Percentiles rank a stretch among this genome's conserved stretches.
phyloP scores from a whole-genome alignment of 2,113 vertebrate species.

The Macrotis lagotis region DNA sequence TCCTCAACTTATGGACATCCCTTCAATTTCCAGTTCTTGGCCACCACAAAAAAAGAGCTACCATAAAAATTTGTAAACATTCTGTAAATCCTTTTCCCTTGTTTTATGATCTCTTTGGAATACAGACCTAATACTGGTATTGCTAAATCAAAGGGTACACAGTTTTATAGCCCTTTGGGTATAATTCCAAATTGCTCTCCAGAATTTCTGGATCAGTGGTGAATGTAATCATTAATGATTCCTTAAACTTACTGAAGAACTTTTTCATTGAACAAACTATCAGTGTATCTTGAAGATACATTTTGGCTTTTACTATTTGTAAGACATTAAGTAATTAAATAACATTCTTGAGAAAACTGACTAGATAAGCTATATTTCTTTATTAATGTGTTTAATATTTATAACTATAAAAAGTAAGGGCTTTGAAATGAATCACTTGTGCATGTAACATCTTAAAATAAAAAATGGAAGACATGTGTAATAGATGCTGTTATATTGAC shows the following conservation, averaged over 20 bases:
- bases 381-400: conserved; percentile 24
- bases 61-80: no score
- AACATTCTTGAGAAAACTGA: conserved; percentile 9
- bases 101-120: no score
- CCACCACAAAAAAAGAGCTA: no score
- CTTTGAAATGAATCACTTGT: conserved; percentile 45
- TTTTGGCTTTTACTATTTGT: not conserved
- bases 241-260: conserved; percentile 32
- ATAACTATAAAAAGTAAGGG: conserved; percentile 10
- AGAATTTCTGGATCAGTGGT: no score
- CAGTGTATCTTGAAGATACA: not conserved
- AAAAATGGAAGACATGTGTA: not conserved
- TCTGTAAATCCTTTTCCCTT: no score
- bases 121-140: no score
- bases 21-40: no score
- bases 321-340: conserved; percentile 40
- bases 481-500: conserved; percentile 8
- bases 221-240: conserved; percentile 38
- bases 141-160: no score
- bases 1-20: no score
- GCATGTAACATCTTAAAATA: conserved; percentile 27
- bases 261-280: conserved; percentile 29
- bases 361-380: conserved; percentile 29
- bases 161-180: no score
- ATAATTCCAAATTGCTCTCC: no score